A percentile compares a stretch with the other conserved stretches of the same genome.
Conservation (phyloP, 2,797 vertebrate genomes). For the Pangasius mekongensis region DNA sequence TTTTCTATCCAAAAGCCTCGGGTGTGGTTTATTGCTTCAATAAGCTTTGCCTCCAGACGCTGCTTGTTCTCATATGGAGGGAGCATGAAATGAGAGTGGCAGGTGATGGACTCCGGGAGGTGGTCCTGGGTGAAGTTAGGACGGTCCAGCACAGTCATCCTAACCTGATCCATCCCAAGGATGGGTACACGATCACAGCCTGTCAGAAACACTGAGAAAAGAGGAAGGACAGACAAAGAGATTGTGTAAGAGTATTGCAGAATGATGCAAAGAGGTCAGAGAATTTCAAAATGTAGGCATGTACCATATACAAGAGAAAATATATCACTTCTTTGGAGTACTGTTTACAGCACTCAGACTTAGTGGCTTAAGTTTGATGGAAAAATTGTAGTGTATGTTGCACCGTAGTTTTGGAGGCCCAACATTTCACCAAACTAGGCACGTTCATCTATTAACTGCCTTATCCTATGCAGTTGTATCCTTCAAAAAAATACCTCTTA, state of each 20-base stretch:
- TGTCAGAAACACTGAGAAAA: conserved; percentile 78
- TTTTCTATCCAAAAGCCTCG: conserved; percentile 66
- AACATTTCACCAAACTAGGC: not conserved
- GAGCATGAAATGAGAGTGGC: conserved; percentile 71
- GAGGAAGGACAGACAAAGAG: not conserved
- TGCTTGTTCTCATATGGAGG: conserved; percentile 69
- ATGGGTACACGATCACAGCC: conserved; percentile 76
- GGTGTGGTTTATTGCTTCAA: conserved; percentile 72
- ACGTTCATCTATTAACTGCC: no score
- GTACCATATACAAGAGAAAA: not conserved
- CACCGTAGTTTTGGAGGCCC: not conserved
- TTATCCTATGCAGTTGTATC: not conserved
- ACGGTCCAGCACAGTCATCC: conserved; percentile 70
- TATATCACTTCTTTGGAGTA: not conserved
- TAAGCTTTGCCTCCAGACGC: conserved; percentile 71
- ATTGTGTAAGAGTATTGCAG: not conserved
- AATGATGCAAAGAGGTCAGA: not conserved
- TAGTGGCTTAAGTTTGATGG: no score
- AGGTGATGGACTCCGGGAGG: conserved; percentile 74
- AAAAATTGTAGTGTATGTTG: no score
- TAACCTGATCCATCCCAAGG: conserved; percentile 65
- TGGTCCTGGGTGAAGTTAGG: conserved; percentile 64
- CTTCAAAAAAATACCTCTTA: not conserved
- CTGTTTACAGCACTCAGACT: not conserved
- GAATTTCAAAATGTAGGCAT: not conserved